Conservation (phyloP, 2,113 vertebrate species). For the Solea solea region DNA sequence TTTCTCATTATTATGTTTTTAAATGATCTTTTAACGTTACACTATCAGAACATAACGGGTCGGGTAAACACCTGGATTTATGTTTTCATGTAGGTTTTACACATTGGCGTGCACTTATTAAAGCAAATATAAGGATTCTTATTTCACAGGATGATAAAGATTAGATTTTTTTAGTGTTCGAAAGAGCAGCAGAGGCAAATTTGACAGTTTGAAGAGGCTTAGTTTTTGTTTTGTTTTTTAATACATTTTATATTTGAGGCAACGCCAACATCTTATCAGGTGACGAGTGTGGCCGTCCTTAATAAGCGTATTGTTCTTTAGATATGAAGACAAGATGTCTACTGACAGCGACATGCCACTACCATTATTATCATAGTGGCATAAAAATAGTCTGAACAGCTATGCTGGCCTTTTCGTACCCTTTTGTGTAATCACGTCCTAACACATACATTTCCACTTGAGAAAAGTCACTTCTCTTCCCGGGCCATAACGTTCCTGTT, state of each 20-base stretch:
- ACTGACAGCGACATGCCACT: conserved; percentile 26
- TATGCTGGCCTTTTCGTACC: conserved; percentile 25
- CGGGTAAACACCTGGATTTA: background rate
- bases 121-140: background rate
- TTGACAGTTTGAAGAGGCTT: no score
- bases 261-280: background rate
- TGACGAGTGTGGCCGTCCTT: background rate
- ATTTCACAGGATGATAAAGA: no score
- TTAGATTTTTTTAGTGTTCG: no score
- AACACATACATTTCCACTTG: conserved; percentile 12
- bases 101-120: background rate
- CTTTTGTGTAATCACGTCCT: conserved; percentile 13
- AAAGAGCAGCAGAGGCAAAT: no score
- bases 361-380: conserved; percentile 36
- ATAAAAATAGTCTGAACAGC: conserved; percentile 52
- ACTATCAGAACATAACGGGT: conserved; percentile 2
- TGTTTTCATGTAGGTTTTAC: background rate
- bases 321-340: conserved; percentile 24
- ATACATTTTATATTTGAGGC: background rate
- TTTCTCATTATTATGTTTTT: background rate
- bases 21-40: no score
- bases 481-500: conserved; percentile 10
- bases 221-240: no score
- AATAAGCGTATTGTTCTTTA: conserved; percentile 20
- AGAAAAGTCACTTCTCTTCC: conserved; percentile 28